Evolutionary conservation across 2,888 invertebrate species (phyloP), one percentile per base, ranked within the genome.

Genomic region (Acanthacorydalis orientalis): DNA sequence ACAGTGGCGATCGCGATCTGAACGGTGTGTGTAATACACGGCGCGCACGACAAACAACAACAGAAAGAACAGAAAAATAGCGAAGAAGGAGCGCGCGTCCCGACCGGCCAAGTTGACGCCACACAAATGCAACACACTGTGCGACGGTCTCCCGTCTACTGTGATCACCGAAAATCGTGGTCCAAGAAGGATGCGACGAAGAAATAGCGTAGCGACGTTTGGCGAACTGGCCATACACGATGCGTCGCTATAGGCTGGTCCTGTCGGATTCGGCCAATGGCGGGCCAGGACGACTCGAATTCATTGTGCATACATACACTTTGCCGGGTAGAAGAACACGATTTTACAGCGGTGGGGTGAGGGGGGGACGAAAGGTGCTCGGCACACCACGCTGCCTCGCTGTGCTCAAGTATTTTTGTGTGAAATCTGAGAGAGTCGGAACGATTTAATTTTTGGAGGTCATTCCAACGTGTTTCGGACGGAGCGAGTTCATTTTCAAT

Each of bases 261-360:
- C 57, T 52, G 55, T 53, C 53, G 55, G 54, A 53, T 56, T 59
- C 62, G 62, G 60, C 64, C 64, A 65, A 65, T 65, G 55, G 61
- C 58, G 57, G 56, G 56, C 57, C 57, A 55, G 53, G 55, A 52
- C 59, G 23, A 23, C 23, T 23, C 61, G 61, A 62, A 64, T 62
- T 62, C 58, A 38, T 38, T 38, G 39, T 38, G 39, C 39, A 38
- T 38, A 23, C 23, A 23, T 23, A 23, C 23, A 23, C 23, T 23
- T 23, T 23, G 23, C 23, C 23, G 23, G 23, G 23, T 23, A 23
- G 23, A 23, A 23, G 23, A 23, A 23, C 23, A 23, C 23, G 23
- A 23, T 23, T 23, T 23, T 23, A 23, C 23, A 23, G 23, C 23
- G 23, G 23, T 4, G 23, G 6, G 23, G 23, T 23, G 6, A 4